Base-by-base conservation (phyloP, 2,888 invertebrate species). In the Endotricha flammealis region DNA sequence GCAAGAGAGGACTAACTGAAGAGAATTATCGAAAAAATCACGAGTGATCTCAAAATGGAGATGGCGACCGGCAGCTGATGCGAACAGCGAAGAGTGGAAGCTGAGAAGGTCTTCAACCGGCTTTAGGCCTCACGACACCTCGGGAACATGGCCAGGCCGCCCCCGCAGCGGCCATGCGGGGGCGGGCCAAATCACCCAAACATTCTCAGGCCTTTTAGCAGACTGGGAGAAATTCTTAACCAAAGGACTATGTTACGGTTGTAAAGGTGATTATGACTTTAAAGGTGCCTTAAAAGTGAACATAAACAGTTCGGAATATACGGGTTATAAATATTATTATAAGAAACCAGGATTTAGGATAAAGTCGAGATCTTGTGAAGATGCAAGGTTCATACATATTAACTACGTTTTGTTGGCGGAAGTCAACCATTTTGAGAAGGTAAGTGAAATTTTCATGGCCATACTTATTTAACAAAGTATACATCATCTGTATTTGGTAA, bases 381-480 rank as follows among this genome's bases (percentile, higher is more conserved):
- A 91, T 57, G 90, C 91, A 6, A 79, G 91, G 47, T 91, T 89
- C 66, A 83, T 92, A 53, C 90, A 90, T 62, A 83, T 92, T 57
- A 91, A 90, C 66, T 90, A 85, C 64, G 74, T 88, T 42, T 82
- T 92, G 47, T 77, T 91, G 56, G 89, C 88, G 6, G 89, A 91
- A 56, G 87, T 91, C 45, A 79, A 71, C 41, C 82, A 87, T 62
- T 91, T 92, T 64, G 92, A 92, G 72, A 86, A 90, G 91, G 92
- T 92, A 73, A 83, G 82, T 68, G n/a, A n/a, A n/a, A n/a, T n/a
- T n/a, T n/a, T n/a, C n/a, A n/a, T n/a, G n/a, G n/a, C n/a, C n/a
- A n/a, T n/a, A n/a, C n/a, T n/a, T n/a, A n/a, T n/a, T n/a, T n/a
- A n/a, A n/a, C n/a, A n/a, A n/a, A n/a, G n/a, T n/a, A n/a, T n/a